Percentiles rank a stretch among this genome's conserved stretches.
These are phyloP conservation scores for Geodia barretti DNA, from an alignment of 37 sponge, comb jelly and placozoan species.

Conservation along the genomic window DNA sequence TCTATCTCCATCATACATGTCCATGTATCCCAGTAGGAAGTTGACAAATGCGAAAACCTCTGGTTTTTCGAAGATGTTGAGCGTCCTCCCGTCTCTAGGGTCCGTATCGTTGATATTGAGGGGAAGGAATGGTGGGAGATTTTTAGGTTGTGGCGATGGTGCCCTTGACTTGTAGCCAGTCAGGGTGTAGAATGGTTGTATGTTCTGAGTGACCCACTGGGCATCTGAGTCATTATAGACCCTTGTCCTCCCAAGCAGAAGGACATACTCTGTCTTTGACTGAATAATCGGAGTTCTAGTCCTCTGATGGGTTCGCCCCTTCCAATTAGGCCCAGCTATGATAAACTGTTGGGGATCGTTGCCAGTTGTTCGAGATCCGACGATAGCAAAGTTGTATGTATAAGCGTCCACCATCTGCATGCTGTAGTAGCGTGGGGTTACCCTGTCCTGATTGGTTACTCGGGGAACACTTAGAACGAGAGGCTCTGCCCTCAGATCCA, in stretches of 20 bases:
- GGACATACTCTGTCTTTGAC: constrained; percentile 9
- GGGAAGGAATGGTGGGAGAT: background rate
- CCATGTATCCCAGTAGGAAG: background rate
- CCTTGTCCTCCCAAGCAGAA: background rate
- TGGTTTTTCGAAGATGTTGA: background rate
- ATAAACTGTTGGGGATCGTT: background rate
- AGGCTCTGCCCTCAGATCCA: constrained; percentile 20
- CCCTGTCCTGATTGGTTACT: background rate
- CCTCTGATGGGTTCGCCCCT: background rate
- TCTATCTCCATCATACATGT: background rate
- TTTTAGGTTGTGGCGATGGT: background rate
- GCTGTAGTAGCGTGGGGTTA: constrained; percentile 20
- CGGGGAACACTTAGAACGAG: constrained; percentile 1
- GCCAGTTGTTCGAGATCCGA: constrained; percentile 9
- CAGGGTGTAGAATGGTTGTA: background rate
- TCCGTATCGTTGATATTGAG: background rate
- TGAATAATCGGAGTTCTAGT: background rate
- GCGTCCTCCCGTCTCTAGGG: background rate
- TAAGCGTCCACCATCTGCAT: constrained; percentile 17
- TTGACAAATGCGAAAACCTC: constrained; percentile 7
- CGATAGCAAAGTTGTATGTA: constrained; percentile 18
- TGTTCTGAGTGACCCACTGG: background rate
- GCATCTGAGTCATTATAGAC: background rate
- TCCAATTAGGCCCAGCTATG: constrained; percentile 24
- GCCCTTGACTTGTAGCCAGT: background rate